Evolutionary conservation across 35 echinoderm and acorn worm species (phyloP).

Genomic region (Acanthaster planci): DNA sequence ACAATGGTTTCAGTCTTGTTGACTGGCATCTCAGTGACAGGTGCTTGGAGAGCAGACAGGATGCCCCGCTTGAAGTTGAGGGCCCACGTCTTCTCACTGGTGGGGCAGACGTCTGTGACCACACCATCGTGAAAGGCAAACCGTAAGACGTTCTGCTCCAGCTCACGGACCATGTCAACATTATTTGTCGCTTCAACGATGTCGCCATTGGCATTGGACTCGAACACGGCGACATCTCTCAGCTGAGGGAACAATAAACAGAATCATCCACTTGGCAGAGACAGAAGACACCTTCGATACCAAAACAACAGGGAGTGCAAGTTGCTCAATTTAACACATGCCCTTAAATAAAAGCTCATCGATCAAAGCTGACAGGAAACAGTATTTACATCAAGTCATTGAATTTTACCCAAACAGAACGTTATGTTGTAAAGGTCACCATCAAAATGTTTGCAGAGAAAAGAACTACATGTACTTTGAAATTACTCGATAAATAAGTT

Average conservation of each 20-base stretch:
- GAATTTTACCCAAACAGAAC: too few relatives aligned
- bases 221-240: constrained; percentile 27
- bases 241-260: constrained; percentile 22
- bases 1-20: neutral
- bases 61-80: constrained; percentile 86
- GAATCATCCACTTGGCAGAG: too few relatives aligned
- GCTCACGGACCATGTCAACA: constrained; percentile 9
- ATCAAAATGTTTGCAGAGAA: too few relatives aligned
- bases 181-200: constrained; percentile 43
- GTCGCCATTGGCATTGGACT: constrained; percentile 19
- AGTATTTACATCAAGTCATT: too few relatives aligned
- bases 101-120: constrained; percentile 69
- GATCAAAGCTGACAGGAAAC: too few relatives aligned
- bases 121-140: constrained; percentile 69
- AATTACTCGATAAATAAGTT: too few relatives aligned
- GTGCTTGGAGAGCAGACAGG: constrained; percentile 70
- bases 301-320: too few relatives aligned
- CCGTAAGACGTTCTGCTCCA: constrained; percentile 42
- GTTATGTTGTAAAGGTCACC: too few relatives aligned
- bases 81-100: constrained; percentile 41
- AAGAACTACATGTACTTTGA: too few relatives aligned
- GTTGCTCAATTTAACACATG: too few relatives aligned
- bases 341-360: too few relatives aligned
- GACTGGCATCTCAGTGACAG: constrained; percentile 11
- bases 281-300: too few relatives aligned